These are phyloP conservation scores for Clupea harengus DNA, from an alignment of 2,113 vertebrate genomes.

Conservation along the genomic window DNA sequence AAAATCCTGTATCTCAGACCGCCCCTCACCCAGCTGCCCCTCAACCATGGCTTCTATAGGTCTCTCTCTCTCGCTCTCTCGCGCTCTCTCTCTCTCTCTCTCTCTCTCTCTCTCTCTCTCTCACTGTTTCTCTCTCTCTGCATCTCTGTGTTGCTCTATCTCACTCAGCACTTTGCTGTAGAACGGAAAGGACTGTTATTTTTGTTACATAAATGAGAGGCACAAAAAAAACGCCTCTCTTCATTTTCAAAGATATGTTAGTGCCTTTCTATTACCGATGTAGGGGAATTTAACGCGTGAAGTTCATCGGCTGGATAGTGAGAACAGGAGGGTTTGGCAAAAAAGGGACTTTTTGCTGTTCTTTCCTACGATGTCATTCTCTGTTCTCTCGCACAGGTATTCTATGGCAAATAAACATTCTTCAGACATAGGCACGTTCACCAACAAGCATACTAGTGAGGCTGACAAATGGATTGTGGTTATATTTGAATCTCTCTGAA, in stretches of 20 bases:
- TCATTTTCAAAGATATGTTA: neutral
- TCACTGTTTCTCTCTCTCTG: neutral
- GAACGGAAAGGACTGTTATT: constrained; percentile 28
- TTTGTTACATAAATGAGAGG: constrained; percentile 35
- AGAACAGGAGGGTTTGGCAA: neutral
- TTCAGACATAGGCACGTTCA: constrained; percentile 11
- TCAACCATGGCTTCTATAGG: neutral
- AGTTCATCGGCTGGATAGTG: neutral
- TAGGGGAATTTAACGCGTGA: neutral
- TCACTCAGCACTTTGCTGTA: constrained; percentile 24
- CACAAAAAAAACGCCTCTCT: neutral
- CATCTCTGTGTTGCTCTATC: neutral
- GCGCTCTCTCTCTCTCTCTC: neutral
- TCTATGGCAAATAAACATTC: constrained; percentile 6
- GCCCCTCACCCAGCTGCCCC: neutral
- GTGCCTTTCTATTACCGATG: constrained; percentile 29
- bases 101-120: neutral
- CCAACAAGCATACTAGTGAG: constrained; percentile 17
- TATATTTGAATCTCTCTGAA: constrained; percentile 19
- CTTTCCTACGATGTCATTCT: neutral
- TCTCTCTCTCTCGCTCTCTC: neutral
- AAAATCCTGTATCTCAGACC: neutral
- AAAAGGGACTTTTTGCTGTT: neutral
- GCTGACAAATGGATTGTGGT: constrained; percentile 29
- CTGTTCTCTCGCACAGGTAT: constrained; percentile 18